Base-by-base conservation (phyloP, 2,113 vertebrate genomes). In the Embiotoca jacksoni region DNA sequence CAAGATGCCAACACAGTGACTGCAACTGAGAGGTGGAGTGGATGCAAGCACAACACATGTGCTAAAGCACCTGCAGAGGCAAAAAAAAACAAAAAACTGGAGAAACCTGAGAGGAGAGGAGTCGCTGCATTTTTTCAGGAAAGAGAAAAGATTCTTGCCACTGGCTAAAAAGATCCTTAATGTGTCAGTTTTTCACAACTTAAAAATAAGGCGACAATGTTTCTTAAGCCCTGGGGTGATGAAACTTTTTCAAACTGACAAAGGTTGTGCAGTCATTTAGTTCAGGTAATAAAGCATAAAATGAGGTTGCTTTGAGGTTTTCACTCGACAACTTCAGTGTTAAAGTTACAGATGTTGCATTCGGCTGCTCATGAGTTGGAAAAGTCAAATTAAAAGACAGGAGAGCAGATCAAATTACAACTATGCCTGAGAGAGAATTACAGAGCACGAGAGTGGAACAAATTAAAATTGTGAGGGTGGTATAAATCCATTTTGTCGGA, bases 1-100 rank as follows among this genome's bases (percentile, higher is more conserved):
- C 92, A 89, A 85, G 85, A 89, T 88, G 86, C 88, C 89, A 90
- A 75, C 79, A 68, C 80, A 82, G 77, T 47, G 76, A 84, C 10
- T 84, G 90, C 67, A 81, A 78, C 82, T 72, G 84, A 82, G 86
- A 11, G 16, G 46, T n/a, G 61, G 37, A 80, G 66, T 7, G 55
- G 39, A 82, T 78, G 78, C 75, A 61, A 78, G 50, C 54, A 72
- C 81, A 82, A 83, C 82, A 89, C 79, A 52, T 82, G 85, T 47
- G 75, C 69, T 65, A 79, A 84, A 46, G 36, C 69, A 82, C 54
- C 84, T 79, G 78, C 80, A 75, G 52, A 73, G 32, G 78, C 0
- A 33, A 0, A 0, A 11, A 2, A 41, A 58, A 52, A 47, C 37
- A 37, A 67, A 62, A 67, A 57, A 5, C 3, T 54, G 15, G 57